Percentiles rank a stretch among this genome's conserved stretches.
Evolutionary conservation across 2,113 vertebrate genomes (phyloP).

Genomic region (Lethenteron reissneri): DNA sequence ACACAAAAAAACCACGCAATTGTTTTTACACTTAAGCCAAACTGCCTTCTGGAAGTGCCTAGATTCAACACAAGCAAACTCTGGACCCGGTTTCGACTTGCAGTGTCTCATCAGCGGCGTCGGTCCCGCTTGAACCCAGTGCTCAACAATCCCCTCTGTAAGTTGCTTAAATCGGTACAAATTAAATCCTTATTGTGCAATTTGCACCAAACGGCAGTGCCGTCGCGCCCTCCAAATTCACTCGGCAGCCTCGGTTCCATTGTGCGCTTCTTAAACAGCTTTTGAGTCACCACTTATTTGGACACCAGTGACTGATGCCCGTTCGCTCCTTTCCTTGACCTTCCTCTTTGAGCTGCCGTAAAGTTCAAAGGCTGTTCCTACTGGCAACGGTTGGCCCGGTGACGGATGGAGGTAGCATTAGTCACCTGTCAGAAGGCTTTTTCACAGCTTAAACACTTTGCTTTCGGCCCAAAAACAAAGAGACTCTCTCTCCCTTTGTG

Average conservation of each 20-base stretch:
- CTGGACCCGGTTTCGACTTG: no score
- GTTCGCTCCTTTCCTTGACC: slow-evolving; percentile 4
- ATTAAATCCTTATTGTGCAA: no score
- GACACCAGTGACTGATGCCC: slow-evolving; percentile 5
- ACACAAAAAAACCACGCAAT: no score
- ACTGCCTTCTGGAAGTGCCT: no score
- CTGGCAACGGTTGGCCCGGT: neutral
- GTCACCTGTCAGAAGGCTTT: neutral
- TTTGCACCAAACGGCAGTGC: no score
- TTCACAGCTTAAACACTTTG: no score
- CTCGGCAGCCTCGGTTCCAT: neutral
- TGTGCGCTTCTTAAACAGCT: slow-evolving; percentile 3
- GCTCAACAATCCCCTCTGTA: no score
- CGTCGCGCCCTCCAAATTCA: neutral
- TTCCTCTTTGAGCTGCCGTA: neutral
- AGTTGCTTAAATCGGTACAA: no score
- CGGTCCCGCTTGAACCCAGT: no score
- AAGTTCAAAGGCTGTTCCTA: slow-evolving; percentile 6
- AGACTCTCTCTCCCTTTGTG: slow-evolving; percentile 7
- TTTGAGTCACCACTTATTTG: slow-evolving; percentile 3
- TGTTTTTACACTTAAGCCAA: no score
- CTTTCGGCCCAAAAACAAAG: neutral
- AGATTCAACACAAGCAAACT: no score
- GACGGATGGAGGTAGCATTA: neutral
- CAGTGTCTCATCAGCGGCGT: no score